Percentiles rank a stretch among this genome's conserved stretches.
These are phyloP conservation scores for Cyprinella venusta DNA, from an alignment of 2,797 vertebrate species.

Conservation along the genomic window DNA sequence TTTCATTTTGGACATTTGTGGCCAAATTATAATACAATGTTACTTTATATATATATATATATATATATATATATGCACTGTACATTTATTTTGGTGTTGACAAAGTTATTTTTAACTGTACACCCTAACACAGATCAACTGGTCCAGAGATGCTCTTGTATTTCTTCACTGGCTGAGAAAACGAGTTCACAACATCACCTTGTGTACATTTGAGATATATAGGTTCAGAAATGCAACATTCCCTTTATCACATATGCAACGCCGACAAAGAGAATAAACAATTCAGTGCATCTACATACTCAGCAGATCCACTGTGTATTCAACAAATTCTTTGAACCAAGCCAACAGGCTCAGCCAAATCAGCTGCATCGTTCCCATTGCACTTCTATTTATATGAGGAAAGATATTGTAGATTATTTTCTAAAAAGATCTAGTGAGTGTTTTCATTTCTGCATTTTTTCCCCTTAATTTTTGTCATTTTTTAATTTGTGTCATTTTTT, in stretches of 20 bases:
- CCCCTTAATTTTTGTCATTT: too few relatives aligned
- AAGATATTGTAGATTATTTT: conserved; percentile 19
- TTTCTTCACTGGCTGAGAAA: conserved; percentile 17
- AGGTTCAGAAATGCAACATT: conserved; percentile 59
- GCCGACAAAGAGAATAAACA: conserved; percentile 61
- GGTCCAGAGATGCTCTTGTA: not conserved
- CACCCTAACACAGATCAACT: not conserved
- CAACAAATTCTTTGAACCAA: conserved; percentile 58
- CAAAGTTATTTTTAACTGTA: not conserved
- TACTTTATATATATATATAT: not conserved
- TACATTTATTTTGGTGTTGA: not conserved
- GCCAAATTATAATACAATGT: not conserved
- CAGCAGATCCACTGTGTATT: conserved; percentile 66
- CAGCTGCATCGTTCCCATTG: conserved; percentile 17
- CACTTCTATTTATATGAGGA: conserved; percentile 23
- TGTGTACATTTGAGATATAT: conserved; percentile 65
- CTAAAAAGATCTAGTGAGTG: not conserved
- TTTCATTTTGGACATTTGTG: not conserved
- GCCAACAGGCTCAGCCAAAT: conserved; percentile 11
- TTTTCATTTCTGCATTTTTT: conserved; percentile 24
- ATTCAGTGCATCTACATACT: conserved; percentile 61
- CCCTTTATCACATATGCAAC: conserved; percentile 63
- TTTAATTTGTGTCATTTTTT: conserved; percentile 6
- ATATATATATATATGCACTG: not conserved
- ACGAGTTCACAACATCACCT: conserved; percentile 61